Conservation (phyloP, 2,797 vertebrate species). For the Macropodus opercularis region DNA sequence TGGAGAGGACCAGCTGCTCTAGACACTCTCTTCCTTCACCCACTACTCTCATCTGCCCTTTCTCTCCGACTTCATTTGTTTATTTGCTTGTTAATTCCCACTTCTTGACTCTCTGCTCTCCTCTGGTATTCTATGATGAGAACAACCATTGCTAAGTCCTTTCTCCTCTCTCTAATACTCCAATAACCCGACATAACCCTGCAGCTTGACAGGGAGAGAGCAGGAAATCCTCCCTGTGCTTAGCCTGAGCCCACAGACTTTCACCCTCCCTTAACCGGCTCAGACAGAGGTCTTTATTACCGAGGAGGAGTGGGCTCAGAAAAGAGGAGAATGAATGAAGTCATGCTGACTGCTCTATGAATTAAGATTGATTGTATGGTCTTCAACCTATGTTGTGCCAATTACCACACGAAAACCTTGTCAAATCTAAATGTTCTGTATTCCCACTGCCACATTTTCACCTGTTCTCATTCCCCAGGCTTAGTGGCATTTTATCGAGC, state of each 20-base stretch:
- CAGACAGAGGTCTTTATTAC: slow-evolving; percentile 76
- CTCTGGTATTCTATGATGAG: slow-evolving; percentile 46
- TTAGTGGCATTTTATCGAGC: neutral
- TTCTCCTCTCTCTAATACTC: slow-evolving; percentile 59
- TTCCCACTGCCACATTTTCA: neutral
- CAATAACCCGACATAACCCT: slow-evolving; percentile 72
- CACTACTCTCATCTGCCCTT: neutral
- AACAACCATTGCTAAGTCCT: slow-evolving; percentile 53
- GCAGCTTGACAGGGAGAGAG: slow-evolving; percentile 66
- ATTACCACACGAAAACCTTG: neutral
- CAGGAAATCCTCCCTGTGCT: slow-evolving; percentile 73
- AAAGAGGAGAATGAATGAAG: slow-evolving; percentile 47
- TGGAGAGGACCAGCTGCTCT: neutral
- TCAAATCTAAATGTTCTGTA: neutral
- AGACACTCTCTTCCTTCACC: neutral
- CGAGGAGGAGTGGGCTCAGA: slow-evolving; percentile 42
- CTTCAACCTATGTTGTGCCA: slow-evolving; percentile 8
- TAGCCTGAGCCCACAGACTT: slow-evolving; percentile 72
- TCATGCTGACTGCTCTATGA: slow-evolving; percentile 29
- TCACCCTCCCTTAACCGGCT: slow-evolving; percentile 62
- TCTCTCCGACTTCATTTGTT: slow-evolving; percentile 22
- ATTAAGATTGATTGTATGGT: slow-evolving; percentile 17
- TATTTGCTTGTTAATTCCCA: slow-evolving; percentile 20
- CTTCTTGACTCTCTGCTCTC: slow-evolving; percentile 2
- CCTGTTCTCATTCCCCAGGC: neutral